A percentile compares a stretch with the other conserved stretches of the same genome.
Conservation (phyloP, 2,797 vertebrate genomes). For the Mycteria americana region DNA sequence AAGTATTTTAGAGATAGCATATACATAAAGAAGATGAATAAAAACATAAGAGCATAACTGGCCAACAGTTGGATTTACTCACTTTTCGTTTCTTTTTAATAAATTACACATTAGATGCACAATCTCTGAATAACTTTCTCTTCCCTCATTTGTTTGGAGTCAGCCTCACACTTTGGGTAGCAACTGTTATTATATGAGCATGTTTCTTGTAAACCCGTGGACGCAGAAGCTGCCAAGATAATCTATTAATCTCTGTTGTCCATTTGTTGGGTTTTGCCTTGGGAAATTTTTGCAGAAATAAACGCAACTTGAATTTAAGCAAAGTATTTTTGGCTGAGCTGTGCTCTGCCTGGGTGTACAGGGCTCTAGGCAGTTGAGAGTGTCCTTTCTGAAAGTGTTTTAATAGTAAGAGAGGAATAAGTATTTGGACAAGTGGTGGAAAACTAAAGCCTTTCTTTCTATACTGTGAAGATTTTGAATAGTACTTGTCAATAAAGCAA, state of each 20-base stretch:
- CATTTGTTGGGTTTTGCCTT: not conserved
- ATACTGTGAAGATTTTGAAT: slow-evolving; percentile 85
- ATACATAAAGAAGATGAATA: not conserved
- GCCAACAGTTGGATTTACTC: not conserved
- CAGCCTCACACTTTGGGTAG: not conserved
- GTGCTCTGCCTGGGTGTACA: not conserved
- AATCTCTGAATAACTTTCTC: not conserved
- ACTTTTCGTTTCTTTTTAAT: not conserved
- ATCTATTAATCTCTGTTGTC: not conserved
- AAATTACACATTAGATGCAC: not conserved
- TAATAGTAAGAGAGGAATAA: slow-evolving; percentile 63
- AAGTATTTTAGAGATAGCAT: not conserved
- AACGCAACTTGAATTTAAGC: not conserved
- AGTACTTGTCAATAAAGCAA: slow-evolving; percentile 89
- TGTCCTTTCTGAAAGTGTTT: slow-evolving; percentile 58
- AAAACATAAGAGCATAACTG: not conserved
- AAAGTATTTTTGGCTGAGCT: not conserved
- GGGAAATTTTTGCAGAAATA: not conserved
- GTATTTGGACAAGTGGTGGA: slow-evolving; percentile 69
- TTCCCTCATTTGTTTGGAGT: not conserved
- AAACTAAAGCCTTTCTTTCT: slow-evolving; percentile 88
- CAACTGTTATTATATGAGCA: not conserved
- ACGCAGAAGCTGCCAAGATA: not conserved
- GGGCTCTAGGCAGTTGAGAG: slow-evolving; percentile 28
- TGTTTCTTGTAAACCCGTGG: not conserved